Conservation (phyloP, 2,797 vertebrate genomes). For the Alectoris magna region DNA sequence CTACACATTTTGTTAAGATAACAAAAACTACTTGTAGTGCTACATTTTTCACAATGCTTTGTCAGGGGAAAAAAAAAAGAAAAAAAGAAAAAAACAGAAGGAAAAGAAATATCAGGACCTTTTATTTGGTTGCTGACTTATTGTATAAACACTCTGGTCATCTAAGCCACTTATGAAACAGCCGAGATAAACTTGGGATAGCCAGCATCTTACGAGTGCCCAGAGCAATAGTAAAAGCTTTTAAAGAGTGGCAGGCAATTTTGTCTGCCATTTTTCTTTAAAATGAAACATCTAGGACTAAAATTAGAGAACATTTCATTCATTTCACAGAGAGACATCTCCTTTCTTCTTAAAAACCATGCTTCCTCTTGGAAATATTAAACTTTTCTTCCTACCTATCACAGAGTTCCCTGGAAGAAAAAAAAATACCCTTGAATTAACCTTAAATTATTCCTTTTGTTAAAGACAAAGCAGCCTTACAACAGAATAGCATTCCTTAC, state of each 20-base stretch:
- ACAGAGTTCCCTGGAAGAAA: background rate
- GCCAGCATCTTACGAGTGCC: background rate
- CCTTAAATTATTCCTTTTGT: background rate
- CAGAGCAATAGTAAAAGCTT: background rate
- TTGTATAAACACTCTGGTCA: background rate
- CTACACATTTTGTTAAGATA: rapidly evolving
- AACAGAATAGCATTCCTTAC: background rate
- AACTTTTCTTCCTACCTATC: background rate
- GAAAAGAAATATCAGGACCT: background rate
- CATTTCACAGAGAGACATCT: background rate
- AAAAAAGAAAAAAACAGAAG: background rate
- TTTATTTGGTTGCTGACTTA: background rate
- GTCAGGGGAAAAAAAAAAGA: background rate
- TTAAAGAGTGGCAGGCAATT: background rate
- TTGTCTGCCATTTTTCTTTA: background rate
- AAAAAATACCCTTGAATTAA: background rate
- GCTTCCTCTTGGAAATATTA: background rate
- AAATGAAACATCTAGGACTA: slow-evolving; percentile 11
- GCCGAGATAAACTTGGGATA: background rate
- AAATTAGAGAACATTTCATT: background rate
- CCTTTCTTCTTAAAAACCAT: background rate
- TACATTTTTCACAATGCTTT: background rate
- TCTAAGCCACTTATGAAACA: background rate
- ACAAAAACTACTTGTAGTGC: background rate
- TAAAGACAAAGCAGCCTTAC: background rate